Conservation (phyloP, 2,797 vertebrate species). For the Dendrocincla tyrannina region DNA sequence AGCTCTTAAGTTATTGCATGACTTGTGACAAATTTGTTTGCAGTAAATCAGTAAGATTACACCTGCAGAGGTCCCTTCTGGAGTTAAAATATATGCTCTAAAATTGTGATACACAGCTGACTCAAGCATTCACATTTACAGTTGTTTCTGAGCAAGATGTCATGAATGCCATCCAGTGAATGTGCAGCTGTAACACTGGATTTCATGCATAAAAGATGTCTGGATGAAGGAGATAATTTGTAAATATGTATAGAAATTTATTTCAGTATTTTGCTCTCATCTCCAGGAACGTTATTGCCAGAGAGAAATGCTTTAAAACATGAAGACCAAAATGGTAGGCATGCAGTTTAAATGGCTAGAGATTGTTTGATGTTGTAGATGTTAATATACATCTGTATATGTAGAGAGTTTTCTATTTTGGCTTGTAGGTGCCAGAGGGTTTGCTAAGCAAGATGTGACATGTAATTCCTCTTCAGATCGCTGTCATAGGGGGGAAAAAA, state of each 20-base stretch:
- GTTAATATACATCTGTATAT: not conserved
- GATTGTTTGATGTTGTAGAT: not conserved
- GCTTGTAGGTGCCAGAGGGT: not conserved
- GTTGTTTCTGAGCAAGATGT: not conserved
- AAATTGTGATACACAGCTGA: not conserved
- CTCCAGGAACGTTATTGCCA: not conserved
- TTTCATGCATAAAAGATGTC: not conserved
- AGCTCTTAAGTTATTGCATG: not conserved
- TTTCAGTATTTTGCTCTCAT: not conserved
- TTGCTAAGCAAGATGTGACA: not conserved
- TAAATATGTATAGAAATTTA: not conserved
- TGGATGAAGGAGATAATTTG: not conserved
- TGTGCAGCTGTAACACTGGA: not conserved
- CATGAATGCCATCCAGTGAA: not conserved
- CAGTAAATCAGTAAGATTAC: not conserved
- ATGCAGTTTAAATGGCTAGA: not conserved
- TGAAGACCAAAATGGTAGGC: not conserved
- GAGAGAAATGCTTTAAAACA: not conserved
- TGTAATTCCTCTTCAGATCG: not conserved
- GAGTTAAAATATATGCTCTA: not conserved
- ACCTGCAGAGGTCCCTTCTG: not conserved
- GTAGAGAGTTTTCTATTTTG: not conserved
- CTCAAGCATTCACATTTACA: not conserved
- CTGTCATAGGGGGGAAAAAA: not conserved
- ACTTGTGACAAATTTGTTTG: slow-evolving; percentile 2